These are phyloP conservation scores for Podocnemis expansa DNA, from an alignment of 2,113 vertebrate genomes.

Conservation along the genomic window DNA sequence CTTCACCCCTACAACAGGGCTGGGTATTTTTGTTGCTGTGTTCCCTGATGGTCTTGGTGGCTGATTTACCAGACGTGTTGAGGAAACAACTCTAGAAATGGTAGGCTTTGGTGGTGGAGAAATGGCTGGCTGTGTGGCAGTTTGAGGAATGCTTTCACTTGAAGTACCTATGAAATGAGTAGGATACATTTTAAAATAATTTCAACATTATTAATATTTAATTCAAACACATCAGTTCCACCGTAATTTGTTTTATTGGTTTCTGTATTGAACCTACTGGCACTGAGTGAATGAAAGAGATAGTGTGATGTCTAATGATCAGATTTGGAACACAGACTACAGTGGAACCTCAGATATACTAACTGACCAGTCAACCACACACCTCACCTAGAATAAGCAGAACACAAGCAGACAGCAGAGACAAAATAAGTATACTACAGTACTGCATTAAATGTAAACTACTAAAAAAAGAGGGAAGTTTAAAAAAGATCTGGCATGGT, in stretches of 20 bases:
- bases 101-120: constrained; percentile 81
- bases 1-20: constrained; percentile 76
- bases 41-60: constrained; percentile 80
- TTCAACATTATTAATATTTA: neutral
- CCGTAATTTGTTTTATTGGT: neutral
- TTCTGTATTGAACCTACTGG: neutral
- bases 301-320: neutral
- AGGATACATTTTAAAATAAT: constrained; percentile 4
- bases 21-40: constrained; percentile 79
- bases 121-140: constrained; percentile 80
- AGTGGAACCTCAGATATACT: too few relatives aligned
- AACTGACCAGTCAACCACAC: too few relatives aligned
- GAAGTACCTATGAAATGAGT: constrained; percentile 75
- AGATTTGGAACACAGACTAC: neutral
- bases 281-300: neutral
- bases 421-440: too few relatives aligned
- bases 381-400: too few relatives aligned
- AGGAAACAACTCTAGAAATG: constrained; percentile 77
- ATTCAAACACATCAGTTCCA: neutral
- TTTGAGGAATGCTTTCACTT: constrained; percentile 83
- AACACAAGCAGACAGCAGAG: too few relatives aligned
- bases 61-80: constrained; percentile 79
- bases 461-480: too few relatives aligned
- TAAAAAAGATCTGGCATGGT: too few relatives aligned
- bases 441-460: too few relatives aligned